Base-by-base conservation (phyloP, 2,888 invertebrate species). In the Melanostoma mellinum region DNA sequence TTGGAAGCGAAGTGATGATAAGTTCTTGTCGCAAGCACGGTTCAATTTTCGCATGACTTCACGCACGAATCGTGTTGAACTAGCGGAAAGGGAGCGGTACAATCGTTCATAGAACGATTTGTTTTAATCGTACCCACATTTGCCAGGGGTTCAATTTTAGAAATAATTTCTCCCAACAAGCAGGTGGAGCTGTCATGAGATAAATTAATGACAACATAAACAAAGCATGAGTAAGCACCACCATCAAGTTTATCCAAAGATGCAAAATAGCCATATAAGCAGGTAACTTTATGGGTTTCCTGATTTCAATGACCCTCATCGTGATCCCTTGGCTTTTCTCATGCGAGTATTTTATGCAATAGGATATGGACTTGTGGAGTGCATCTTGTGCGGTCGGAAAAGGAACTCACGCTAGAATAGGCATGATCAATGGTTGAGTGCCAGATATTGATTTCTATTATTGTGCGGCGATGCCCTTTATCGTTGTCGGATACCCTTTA, bases 1-100 rank as follows among this genome's bases (percentile, higher is more conserved):
- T 20, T 60, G 35, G 71, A 72, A 61, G 60, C 53, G 52, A 61
- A 33, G 60, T 60, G 53, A 60, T 61, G 52, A 61, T 52, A 60
- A 60, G 56, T 40, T 38, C 33, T 36, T 61, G 75, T 53, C 60
- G 68, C 75, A 68, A 75, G 52, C 58, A 42, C 8, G 4, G 42
- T 8, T 3, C 52, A 75, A 68, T 44, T 67, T 75, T 53, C 52
- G 68, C 75, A 75, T 67, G 68, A 68, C 55, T 48, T 42, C 68
- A 68, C 46, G 60, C 53, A 60, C 52, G 53, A 61, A 38, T 68
- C 33, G 46, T 33, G 40, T 20, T 20, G 42, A 56, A 53, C 60
- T 53, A 75, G 68, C 75, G 75, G 75, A 76, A 68, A 76, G 46
- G 75, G 75, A 76, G 75, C 68, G 75, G 68, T 61, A 10, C 38